Evolutionary conservation across 2,888 invertebrate genomes (phyloP), one percentile per base, ranked within the genome.

Genomic region (Ophonus ardosiacus): DNA sequence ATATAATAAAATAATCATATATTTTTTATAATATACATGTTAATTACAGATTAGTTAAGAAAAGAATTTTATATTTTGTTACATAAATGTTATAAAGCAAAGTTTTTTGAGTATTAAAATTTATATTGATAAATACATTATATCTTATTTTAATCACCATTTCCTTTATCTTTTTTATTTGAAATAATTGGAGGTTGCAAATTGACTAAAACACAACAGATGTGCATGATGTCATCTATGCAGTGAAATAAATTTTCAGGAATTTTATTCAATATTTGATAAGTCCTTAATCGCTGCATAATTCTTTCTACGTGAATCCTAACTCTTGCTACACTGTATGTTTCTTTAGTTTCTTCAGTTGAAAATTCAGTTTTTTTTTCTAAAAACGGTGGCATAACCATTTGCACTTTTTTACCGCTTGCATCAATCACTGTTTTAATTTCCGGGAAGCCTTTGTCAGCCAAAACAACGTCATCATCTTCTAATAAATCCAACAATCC

Each of bases 321-420:
- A n/a, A n/a, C n/a, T n/a, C n/a, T n/a, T n/a, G n/a, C n/a, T n/a
- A n/a, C n/a, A 57, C 40, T 78, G 63, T 79, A 84, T 15, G 79
- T 84, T 79, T 78, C 61, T 3, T 84, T 38, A 21, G 65, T 56
- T 63, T 84, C 78, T 79, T 61, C 61, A 6, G 3, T 81, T 4
- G 85, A 81, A 85, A 85, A 81, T 81, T 71, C 65, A 5, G 31
- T 71, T 56, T 80, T 74, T 85, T 82, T 76, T 24, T 82, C 82
- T 17, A 84, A 21, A 59, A 86, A 86, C 15, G 84, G 84, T 17
- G 86, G 84, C 81, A 85, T 80, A 71, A 85, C n/a, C 74, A 7
- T 85, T 15, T 43, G n/a, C 17, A 86, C 18, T 81, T 85, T 68
- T 74, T 85, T 84, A 3, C 84, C 84, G 61, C 81, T 85, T 40